A percentile compares a stretch with the other conserved stretches of the same genome.
These are phyloP conservation scores for Hylaea fasciaria DNA, from an alignment of 2,888 invertebrate genomes.

Conservation along the genomic window DNA sequence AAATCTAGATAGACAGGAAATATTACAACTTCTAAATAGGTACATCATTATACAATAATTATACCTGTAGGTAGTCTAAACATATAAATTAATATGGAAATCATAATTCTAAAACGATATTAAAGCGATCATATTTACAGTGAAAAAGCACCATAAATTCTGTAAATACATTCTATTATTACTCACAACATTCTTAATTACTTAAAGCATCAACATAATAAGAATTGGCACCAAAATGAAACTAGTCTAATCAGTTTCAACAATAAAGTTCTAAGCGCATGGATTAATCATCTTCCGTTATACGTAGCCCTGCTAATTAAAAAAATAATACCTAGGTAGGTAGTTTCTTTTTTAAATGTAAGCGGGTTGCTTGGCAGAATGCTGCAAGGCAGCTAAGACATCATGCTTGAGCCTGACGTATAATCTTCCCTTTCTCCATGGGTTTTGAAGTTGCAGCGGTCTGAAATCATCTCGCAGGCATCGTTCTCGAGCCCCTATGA, in stretches of 20 bases:
- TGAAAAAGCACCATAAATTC: slow-evolving; percentile 78
- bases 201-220: slow-evolving; percentile 77
- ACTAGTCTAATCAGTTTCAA: slow-evolving; percentile 51
- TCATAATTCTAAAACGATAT: slow-evolving; percentile 17
- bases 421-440: slow-evolving; percentile 97
- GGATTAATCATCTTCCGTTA: neutral
- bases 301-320: too few relatives aligned
- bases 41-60: too few relatives aligned
- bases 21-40: slow-evolving; percentile 30
- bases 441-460: slow-evolving; percentile 96
- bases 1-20: slow-evolving; percentile 45
- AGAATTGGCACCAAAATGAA: slow-evolving; percentile 78
- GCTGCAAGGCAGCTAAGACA: slow-evolving; percentile 93
- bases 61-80: slow-evolving; percentile 27
- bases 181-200: slow-evolving; percentile 79
- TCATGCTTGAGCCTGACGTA: slow-evolving; percentile 97
- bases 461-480: slow-evolving; percentile 97
- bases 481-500: slow-evolving; percentile 97
- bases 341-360: slow-evolving; percentile 75
- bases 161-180: slow-evolving; percentile 66
- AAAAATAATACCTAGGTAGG: too few relatives aligned
- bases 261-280: slow-evolving; percentile 36
- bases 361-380: slow-evolving; percentile 92
- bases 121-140: slow-evolving; percentile 42
- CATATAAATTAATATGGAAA: slow-evolving; percentile 20